Evolutionary conservation across 2,888 invertebrate genomes (phyloP).

Genomic region (Parelbella ahira): DNA sequence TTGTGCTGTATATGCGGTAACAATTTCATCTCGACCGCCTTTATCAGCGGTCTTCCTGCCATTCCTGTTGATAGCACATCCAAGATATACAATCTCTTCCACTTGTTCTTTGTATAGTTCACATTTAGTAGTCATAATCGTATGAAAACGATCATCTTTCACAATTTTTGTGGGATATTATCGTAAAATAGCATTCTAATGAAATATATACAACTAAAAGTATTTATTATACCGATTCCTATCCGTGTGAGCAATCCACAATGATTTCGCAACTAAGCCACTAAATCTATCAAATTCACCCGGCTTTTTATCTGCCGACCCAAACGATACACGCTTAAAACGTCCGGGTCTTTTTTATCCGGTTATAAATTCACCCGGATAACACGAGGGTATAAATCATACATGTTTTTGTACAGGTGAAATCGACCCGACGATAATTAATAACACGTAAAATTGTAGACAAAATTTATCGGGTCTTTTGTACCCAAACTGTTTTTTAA

Average conservation of each 20-base stretch:
- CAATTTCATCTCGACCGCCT: too few relatives aligned
- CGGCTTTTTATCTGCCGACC: conserved; percentile 4
- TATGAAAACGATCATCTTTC: too few relatives aligned
- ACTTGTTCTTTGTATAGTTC: too few relatives aligned
- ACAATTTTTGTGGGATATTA: too few relatives aligned
- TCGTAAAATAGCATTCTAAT: too few relatives aligned
- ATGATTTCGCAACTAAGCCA: conserved; percentile 9
- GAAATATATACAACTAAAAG: too few relatives aligned
- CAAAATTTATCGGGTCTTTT: conserved; percentile 11
- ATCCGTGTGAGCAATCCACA: not conserved
- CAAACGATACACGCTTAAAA: conserved; percentile 16
- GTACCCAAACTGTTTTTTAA: conserved; percentile 1
- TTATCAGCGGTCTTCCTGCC: too few relatives aligned
- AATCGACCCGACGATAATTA: conserved; percentile 16
- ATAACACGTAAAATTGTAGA: conserved; percentile 11
- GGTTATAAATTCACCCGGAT: conserved; percentile 28
- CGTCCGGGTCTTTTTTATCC: conserved; percentile 23
- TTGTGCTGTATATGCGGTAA: too few relatives aligned
- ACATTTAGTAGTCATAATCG: too few relatives aligned
- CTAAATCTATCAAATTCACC: conserved; percentile 14
- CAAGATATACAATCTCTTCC: too few relatives aligned
- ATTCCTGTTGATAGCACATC: too few relatives aligned
- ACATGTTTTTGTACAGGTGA: conserved; percentile 19
- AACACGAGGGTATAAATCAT: conserved; percentile 26
- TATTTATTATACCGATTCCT: too few relatives aligned